Evolutionary conservation across 2,888 invertebrate genomes (phyloP).

Genomic region (Molorchus minor): DNA sequence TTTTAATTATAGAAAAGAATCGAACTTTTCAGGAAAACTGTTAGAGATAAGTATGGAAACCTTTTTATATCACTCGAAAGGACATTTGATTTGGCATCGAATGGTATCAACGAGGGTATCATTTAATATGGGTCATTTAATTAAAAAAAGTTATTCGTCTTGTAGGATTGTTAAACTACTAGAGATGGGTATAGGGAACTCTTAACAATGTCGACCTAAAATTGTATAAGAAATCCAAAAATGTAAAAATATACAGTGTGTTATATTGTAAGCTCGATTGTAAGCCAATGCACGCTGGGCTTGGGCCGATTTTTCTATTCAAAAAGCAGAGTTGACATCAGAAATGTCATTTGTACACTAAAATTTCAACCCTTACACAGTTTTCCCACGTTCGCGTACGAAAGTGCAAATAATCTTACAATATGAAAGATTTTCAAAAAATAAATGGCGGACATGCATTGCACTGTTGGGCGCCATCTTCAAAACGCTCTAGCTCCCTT

Average conservation of each 20-base stretch:
- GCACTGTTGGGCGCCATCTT: too few species aligned
- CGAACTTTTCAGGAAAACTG: too few species aligned
- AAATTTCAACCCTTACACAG: neutral
- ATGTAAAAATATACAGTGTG: neutral
- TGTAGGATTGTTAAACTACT: neutral
- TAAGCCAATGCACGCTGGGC: neutral
- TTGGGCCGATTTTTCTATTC: neutral
- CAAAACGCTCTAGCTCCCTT: too few species aligned
- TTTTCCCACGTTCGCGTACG: neutral
- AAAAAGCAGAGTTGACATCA: neutral
- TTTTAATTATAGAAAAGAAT: too few species aligned
- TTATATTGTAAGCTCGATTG: neutral
- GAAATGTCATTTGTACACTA: neutral
- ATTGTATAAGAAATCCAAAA: neutral
- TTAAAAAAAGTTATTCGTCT: neutral
- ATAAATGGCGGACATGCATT: neutral
- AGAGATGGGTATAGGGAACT: neutral
- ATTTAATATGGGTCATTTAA: neutral
- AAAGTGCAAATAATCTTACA: neutral
- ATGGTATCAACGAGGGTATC: neutral
- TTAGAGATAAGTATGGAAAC: neutral
- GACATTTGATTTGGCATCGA: neutral
- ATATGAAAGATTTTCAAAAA: neutral
- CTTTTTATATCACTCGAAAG: slow-evolving; percentile 3
- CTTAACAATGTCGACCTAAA: neutral